phyloP scores from a whole-genome alignment of 2,888 invertebrate species.

The Leistus spinibarbis region DNA sequence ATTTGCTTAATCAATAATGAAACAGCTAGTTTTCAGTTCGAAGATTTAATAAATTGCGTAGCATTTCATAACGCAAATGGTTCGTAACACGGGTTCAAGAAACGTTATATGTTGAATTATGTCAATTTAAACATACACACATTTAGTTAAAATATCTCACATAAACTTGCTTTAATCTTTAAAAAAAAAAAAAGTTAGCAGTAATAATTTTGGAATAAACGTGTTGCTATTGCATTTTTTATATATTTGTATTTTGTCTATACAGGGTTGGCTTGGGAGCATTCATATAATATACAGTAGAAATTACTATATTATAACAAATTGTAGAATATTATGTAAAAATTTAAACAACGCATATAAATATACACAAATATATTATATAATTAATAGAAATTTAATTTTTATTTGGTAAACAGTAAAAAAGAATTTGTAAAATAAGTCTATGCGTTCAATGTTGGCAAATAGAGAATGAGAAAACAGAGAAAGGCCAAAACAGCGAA shows the following conservation, averaged over 20 bases:
- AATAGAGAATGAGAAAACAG: no score
- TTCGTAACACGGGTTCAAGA: slow-evolving; percentile 44
- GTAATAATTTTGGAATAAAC: neutral
- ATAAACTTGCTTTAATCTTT: neutral
- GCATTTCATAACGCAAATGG: slow-evolving; percentile 26
- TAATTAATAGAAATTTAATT: no score
- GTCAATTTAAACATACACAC: neutral
- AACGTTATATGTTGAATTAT: neutral
- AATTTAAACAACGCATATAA: slow-evolving; percentile 11
- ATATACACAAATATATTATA: slow-evolving; percentile 8
- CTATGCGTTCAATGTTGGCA: no score
- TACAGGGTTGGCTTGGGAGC: slow-evolving; percentile 48
- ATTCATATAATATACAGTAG: slow-evolving; percentile 30
- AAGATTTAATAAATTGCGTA: neutral
- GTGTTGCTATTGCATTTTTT: slow-evolving; percentile 32
- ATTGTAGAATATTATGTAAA: slow-evolving; percentile 20
- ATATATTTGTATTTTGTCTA: slow-evolving; percentile 41
- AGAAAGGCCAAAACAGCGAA: no score
- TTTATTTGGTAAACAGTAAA: no score
- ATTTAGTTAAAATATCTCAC: neutral
- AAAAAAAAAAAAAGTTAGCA: neutral
- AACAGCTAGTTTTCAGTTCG: neutral
- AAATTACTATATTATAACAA: slow-evolving; percentile 14
- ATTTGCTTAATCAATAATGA: neutral
- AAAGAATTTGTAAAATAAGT: no score